Evolutionary conservation across 1,140 invertebrate species (phyloP), one percentile per base, ranked within the genome.

Genomic region (Atta cephalotes): DNA sequence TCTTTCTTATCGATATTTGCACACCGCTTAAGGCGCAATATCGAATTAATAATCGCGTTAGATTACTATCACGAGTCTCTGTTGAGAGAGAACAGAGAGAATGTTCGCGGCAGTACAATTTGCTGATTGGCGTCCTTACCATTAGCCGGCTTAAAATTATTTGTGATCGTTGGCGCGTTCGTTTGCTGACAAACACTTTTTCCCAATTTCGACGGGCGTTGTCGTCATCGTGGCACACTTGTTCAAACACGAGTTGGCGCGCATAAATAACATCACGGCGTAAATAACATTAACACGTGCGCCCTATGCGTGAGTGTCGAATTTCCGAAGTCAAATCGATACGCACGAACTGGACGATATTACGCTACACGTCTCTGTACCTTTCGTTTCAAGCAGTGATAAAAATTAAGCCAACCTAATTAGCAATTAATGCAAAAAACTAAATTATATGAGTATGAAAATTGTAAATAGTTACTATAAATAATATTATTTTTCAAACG

Each of bases 211-310:
- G 77, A 87, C 58, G 58, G 68, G 58, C 85, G 86, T 74, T 80
- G 87, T 84, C 90, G 91, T 89, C 87, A 91, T 78, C 84, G 78
- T 87, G 85, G 78, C 80, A 92, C 91, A 92, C 90, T 91, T 92
- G 90, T 89, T 85, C 87, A 92, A 92, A 92, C 74, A 92, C 39
- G 45, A 62, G 72, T 87, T 60, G 74, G 56, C 86, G 85, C 87
- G 60, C 85, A 90, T 88, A 91, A 91, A 91, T 91, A 91, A 91
- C 87, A 85, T 85, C 89, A 82, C 71, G 84, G 85, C 89, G 89
- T 91, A 90, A 91, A 91, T 84, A 91, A 91, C 85, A 91, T 89
- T 90, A 91, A 88, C 87, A 87, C 66, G 87, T 70, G 89, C 56
- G 63, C 28, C 9, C 66, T 56, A 25, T n/a, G 28, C 35, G n/a